Evolutionary conservation across 2,113 vertebrate genomes (phyloP).

Genomic region (Xenopus borealis): DNA sequence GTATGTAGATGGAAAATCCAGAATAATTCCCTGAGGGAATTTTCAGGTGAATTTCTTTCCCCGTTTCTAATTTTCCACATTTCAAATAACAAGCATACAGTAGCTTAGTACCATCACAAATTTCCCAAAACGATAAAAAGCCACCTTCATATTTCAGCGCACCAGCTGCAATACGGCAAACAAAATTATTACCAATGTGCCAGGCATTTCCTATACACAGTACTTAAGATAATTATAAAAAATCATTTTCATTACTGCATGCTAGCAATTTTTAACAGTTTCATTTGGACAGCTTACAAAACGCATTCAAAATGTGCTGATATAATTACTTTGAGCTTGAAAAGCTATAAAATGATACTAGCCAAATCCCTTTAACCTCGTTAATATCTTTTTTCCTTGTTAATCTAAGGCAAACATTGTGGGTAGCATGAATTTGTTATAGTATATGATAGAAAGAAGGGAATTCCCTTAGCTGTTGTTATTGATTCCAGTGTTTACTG

Average conservation of each 20-base stretch:
- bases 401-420: conserved; percentile 77
- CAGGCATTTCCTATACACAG: conserved; percentile 68
- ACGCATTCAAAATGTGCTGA: conserved; percentile 65
- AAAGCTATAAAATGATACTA: conserved; percentile 65
- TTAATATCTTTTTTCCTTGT: conserved; percentile 67
- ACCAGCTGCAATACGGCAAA: conserved; percentile 64
- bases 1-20: too few species aligned
- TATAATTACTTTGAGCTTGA: conserved; percentile 65
- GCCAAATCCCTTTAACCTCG: conserved; percentile 71
- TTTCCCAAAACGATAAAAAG: conserved; percentile 58
- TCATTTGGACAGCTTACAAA: conserved; percentile 72
- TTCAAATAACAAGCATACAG: conserved; percentile 65
- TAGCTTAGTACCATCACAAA: conserved; percentile 59
- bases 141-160: conserved; percentile 63
- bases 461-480: conserved; percentile 96
- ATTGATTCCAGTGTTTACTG: conserved; percentile 92
- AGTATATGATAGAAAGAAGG: conserved; percentile 70
- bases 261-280: conserved; percentile 66
- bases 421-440: conserved; percentile 61
- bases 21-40: too few species aligned
- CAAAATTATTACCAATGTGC: conserved; percentile 67
- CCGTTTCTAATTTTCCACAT: conserved; percentile 45
- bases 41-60: conserved; percentile 49
- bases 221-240: conserved; percentile 73
- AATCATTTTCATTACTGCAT: conserved; percentile 68